phyloP scores from a whole-genome alignment of 2,113 vertebrate genomes.

The Hemicordylus capensis region DNA sequence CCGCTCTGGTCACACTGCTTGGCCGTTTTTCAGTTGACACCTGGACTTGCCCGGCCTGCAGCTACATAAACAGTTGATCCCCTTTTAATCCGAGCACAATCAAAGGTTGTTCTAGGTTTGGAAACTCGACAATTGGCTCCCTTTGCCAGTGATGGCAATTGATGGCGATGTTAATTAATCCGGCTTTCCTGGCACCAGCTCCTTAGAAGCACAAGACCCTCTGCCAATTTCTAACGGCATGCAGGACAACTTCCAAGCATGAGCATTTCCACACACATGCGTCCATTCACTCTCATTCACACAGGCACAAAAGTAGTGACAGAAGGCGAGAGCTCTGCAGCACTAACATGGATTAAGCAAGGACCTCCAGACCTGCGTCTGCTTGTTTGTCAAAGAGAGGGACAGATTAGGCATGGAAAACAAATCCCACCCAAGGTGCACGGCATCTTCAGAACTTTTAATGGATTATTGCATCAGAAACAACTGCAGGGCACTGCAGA shows the following conservation, averaged over 20 bases:
- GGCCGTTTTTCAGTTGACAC: background rate
- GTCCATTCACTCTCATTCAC: background rate
- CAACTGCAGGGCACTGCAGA: background rate
- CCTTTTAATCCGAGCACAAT: background rate
- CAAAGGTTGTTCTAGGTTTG: background rate
- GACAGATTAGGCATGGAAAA: background rate
- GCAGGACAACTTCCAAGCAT: background rate
- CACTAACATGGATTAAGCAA: background rate
- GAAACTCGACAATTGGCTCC: background rate
- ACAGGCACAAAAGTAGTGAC: background rate
- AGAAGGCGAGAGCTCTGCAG: background rate
- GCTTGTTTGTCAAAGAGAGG: background rate
- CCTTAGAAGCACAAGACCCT: background rate
- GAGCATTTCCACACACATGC: background rate
- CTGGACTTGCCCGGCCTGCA: background rate
- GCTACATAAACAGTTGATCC: background rate
- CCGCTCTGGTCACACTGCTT: background rate
- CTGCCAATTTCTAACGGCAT: background rate
- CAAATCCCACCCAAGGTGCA: background rate
- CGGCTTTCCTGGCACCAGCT: background rate
- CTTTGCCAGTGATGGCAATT: background rate
- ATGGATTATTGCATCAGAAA: slow-evolving; percentile 21
- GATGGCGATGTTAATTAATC: background rate
- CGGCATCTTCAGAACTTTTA: background rate
- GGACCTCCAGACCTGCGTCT: background rate